These are phyloP conservation scores for Pecten maximus DNA, from an alignment of 2,888 invertebrate species.

Conservation along the genomic window DNA sequence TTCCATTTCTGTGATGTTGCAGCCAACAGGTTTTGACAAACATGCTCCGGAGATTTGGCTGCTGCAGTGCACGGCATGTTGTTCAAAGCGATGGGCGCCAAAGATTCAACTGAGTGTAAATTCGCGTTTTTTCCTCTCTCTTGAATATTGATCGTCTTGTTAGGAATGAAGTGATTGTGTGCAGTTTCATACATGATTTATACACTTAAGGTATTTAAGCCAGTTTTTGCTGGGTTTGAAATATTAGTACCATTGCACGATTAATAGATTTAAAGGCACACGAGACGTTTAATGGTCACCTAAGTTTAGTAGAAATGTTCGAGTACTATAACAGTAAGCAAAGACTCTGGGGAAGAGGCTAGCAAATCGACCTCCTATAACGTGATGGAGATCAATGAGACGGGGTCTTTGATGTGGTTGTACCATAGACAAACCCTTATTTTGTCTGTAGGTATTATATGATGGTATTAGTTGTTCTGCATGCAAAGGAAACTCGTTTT, in stretches of 20 bases:
- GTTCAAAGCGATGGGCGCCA: slow-evolving; percentile 23
- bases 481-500: too few species aligned
- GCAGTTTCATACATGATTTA: background rate
- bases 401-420: too few species aligned
- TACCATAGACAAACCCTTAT: too few species aligned
- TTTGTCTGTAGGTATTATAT: too few species aligned
- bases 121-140: background rate
- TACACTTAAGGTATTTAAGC: background rate
- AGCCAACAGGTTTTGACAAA: background rate
- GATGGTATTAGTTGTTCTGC: too few species aligned
- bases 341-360: too few species aligned
- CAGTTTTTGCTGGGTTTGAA: background rate
- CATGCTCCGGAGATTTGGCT: background rate
- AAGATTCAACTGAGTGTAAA: slow-evolving; percentile 1
- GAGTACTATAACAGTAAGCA: too few species aligned
- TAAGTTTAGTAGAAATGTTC: too few species aligned
- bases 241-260: background rate
- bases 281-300: too few species aligned
- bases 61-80: background rate
- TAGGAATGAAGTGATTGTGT: background rate
- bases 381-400: too few species aligned
- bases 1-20: background rate
- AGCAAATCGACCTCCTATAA: too few species aligned
- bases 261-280: background rate
- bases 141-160: background rate